Evolutionary conservation across 2,888 invertebrate species (phyloP).

Genomic region (Metacarcinus magister): DNA sequence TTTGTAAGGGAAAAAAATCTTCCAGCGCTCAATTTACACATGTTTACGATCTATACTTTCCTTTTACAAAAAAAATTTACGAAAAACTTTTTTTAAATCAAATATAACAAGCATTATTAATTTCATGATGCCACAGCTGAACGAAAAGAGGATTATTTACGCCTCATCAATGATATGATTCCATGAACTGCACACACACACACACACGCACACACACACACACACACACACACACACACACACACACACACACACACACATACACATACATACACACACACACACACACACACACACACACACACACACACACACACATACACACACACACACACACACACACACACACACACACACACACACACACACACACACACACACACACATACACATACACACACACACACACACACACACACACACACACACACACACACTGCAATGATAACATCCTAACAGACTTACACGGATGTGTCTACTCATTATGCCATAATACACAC

Average conservation of each 20-base stretch:
- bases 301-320: conserved; percentile 54
- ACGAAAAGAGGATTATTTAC: neutral
- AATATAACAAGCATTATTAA: neutral
- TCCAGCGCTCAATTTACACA: neutral
- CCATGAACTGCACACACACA: neutral
- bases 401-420: no score
- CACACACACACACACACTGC: no score
- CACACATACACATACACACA: no score
- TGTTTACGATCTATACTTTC: neutral
- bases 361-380: conserved; percentile 55
- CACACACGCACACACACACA: conserved; percentile 21
- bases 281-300: conserved; percentile 59
- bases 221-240: conserved; percentile 52
- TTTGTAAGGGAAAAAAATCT: neutral
- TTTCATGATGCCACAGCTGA: no score
- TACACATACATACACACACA: conserved; percentile 56
- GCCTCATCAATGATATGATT: neutral
- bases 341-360: conserved; percentile 49
- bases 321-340: conserved; percentile 52
- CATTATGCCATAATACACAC: no score
- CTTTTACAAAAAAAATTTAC: neutral
- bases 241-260: conserved; percentile 46
- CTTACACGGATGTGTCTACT: no score
- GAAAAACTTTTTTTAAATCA: neutral
- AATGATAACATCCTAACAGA: no score